phyloP scores from a whole-genome alignment of 2,888 invertebrate genomes.

The Ellobium chinense region DNA sequence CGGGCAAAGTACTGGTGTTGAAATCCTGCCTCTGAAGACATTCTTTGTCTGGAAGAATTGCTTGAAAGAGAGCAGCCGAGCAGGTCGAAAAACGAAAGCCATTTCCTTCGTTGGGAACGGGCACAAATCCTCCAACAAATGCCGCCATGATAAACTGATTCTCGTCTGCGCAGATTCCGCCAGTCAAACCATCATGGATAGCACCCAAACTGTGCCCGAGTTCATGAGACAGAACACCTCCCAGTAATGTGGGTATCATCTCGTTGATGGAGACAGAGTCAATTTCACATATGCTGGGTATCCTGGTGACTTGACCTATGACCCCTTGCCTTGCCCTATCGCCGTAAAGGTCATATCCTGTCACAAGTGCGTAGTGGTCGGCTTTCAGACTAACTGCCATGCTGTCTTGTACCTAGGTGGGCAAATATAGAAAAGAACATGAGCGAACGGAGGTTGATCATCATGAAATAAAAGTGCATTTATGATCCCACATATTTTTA shows the following conservation, averaged over 20 bases:
- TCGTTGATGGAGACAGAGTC: neutral
- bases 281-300: neutral
- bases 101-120: neutral
- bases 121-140: neutral
- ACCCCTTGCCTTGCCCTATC: neutral
- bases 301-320: neutral
- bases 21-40: neutral
- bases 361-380: neutral
- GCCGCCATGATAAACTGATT: slow-evolving; percentile 16
- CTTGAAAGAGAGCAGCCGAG: neutral
- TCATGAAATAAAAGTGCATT: too few relatives aligned
- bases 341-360: neutral
- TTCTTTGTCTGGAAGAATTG: neutral
- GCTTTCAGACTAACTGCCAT: neutral
- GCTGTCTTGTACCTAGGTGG: neutral
- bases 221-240: neutral
- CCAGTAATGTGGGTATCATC: neutral
- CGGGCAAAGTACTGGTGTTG: neutral
- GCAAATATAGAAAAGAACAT: too few relatives aligned
- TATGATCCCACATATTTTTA: too few relatives aligned
- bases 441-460: too few relatives aligned
- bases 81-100: neutral
- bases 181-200: neutral
- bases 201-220: neutral
- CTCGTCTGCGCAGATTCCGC: neutral